A percentile compares a stretch with the other conserved stretches of the same genome.
These are phyloP conservation scores for Bimastos eiseni DNA, from an alignment of 2,888 invertebrate species.

Conservation along the genomic window DNA sequence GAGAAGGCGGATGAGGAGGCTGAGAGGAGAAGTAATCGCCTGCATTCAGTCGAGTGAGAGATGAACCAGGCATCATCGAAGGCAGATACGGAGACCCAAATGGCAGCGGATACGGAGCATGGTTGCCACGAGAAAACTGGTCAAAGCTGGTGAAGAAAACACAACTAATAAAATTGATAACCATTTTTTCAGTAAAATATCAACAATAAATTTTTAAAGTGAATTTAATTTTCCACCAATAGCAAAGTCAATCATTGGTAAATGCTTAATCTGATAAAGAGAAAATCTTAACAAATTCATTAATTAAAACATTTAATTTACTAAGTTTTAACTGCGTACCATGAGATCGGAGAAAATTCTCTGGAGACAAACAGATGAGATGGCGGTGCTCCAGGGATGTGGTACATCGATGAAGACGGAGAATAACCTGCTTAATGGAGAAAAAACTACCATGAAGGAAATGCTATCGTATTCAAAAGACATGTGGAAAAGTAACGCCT, in stretches of 20 bases:
- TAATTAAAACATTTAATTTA: conserved; percentile 4
- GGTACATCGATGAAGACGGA: background rate
- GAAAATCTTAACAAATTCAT: background rate
- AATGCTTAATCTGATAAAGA: background rate
- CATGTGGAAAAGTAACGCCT: too few relatives aligned
- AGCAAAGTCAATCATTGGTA: background rate
- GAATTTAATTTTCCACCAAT: background rate
- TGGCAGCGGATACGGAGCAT: background rate
- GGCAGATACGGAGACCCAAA: conserved; percentile 21
- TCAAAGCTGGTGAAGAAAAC: background rate
- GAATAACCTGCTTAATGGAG: background rate
- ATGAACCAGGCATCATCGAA: conserved; percentile 8
- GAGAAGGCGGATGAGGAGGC: background rate
- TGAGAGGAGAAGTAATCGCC: background rate
- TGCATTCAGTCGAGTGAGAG: background rate
- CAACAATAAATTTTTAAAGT: background rate
- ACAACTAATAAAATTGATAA: background rate
- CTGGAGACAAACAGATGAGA: conserved; percentile 9
- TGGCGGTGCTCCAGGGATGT: background rate
- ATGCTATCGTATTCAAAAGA: background rate
- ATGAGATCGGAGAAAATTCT: conserved; percentile 8
- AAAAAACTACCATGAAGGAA: background rate
- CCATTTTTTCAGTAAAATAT: background rate
- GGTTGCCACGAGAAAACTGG: background rate
- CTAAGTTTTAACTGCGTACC: background rate